Base-by-base conservation (phyloP, 2,888 invertebrate genomes). In the Globia sparganii region DNA sequence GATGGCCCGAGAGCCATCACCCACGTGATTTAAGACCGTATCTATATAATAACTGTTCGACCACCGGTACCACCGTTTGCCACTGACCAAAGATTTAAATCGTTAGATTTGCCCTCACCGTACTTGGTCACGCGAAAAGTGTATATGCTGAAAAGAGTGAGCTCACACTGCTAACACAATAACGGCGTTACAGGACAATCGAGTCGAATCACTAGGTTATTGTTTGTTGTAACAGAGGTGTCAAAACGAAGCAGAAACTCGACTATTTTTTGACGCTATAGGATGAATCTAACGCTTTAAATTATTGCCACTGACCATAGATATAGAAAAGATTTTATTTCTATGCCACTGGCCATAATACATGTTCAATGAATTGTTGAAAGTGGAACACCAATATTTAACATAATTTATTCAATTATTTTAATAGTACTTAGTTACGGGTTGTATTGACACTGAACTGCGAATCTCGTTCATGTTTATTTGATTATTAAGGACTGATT, bases 11-110 rank as follows among this genome's bases (percentile, higher is more conserved):
- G n/a, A 68, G 68, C 59, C 78, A 79, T 83, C 77, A 78, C 87
- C 87, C 86, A 87, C 86, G 85, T 78, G 72, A 58, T 82, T 72
- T 75, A 72, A 84, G 86, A 80, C 83, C 76, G 80, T 86, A 72
- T 34, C 53, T 64, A n/a, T n/a, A n/a, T n/a, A 81, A 84, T 86
- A 84, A 76, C 79, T 72, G 80, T 80, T 82, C 83, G 82, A 80
- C 80, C 82, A 83, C 69, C 58, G 58, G 53, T 25, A 59, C 76
- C 34, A 53, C 56, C 28, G 46, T 31, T 53, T 31, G 37, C 65
- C n/a, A 75, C 71, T 58, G 59, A 25, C 37, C 25, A 25, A 25
- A n/a, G n/a, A 56, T 56, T 56, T n/a, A 56, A 56, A 56, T 56
- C n/a, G 11, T n/a, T 56, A 56, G n/a, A n/a, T 56, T 11, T 9